Evolutionary conservation across 2,797 vertebrate genomes (phyloP), one percentile per base, ranked within the genome.

Genomic region (Nothura maculosa): DNA sequence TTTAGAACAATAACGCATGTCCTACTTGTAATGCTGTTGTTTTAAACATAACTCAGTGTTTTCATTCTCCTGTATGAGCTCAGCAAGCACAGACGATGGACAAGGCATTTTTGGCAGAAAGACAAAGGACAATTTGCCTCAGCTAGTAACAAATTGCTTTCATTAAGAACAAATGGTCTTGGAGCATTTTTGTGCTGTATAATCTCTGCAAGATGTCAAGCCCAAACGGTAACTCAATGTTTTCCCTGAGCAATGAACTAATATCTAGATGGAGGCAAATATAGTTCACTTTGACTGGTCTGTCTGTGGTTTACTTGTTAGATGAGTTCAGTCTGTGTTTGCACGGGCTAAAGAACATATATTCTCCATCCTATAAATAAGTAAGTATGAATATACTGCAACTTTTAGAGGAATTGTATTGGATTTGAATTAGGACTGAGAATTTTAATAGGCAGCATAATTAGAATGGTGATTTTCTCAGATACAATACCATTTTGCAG

Each of bases 111-210:
- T 96, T 97, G 95, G 93, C 96, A 97, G 66, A 95, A 91, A 62
- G 84, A 97, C 96, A 96, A 96, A 97, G 83, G 95, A 96, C 69
- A 90, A 52, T 97, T 97, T 92, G 60, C 73, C 67, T 96, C 92
- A 90, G 84, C 66, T 96, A 74, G 68, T 95, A 97, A 97, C 92
- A 98, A 96, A 98, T 97, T 90, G 81, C 78, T 96, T 97, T 97
- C 95, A 97, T 97, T 97, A 97, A 94, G 76, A 96, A 96, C 64
- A 97, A 97, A 97, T 85, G 82, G 62, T 96, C 88, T 96, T 93
- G 50, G 38, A 94, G 20, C 72, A 94, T 96, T 97, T 96, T 94
- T 96, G 68, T 94, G 75, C 75, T 95, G 60, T 72, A 85, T 75
- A 50, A 54, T 82, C 60, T 82, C 70, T 0, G 1, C 55, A 93